A percentile compares a stretch with the other conserved stretches of the same genome.
Conservation (phyloP, 2,888 invertebrate species). For the Caenorhabditis sp. region DNA sequence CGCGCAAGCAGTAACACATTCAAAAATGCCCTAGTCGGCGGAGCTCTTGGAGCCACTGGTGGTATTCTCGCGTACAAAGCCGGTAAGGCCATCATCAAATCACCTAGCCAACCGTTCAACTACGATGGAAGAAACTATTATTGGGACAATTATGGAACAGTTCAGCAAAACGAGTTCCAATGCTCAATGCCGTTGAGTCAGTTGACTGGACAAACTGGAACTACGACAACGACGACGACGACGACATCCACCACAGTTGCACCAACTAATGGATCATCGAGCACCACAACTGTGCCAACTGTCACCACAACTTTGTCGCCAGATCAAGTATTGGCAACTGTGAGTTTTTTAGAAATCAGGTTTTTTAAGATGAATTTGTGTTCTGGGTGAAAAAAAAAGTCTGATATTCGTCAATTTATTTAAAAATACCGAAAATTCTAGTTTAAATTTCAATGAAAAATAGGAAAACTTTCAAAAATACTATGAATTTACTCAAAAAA, state of each 20-base stretch:
- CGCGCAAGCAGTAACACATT: constrained; percentile 47
- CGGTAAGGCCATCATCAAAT: constrained; percentile 64
- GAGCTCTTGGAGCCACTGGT: constrained; percentile 66
- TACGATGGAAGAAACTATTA: constrained; percentile 61
- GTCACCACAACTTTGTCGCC: constrained; percentile 49
- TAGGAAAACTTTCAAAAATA: too few species aligned
- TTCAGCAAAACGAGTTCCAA: constrained; percentile 33
- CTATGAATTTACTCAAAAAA: too few species aligned
- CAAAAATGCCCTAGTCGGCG: constrained; percentile 66
- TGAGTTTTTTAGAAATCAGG: constrained; percentile 15
- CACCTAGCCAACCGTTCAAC: constrained; percentile 55
- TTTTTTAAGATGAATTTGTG: too few species aligned
- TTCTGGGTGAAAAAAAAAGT: too few species aligned
- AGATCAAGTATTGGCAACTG: constrained; percentile 47
- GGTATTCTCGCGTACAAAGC: constrained; percentile 53
- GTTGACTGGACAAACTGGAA: constrained; percentile 33
- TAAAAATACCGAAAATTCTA: too few species aligned
- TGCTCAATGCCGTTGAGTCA: constrained; percentile 59
- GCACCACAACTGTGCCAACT: constrained; percentile 36
- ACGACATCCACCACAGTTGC: constrained; percentile 46
- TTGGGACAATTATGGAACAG: constrained; percentile 54
- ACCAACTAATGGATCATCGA: constrained; percentile 14
- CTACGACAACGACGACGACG: constrained; percentile 48
- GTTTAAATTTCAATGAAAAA: too few species aligned
- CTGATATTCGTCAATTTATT: too few species aligned